A percentile compares a stretch with the other conserved stretches of the same genome.
Evolutionary conservation across 1,140 invertebrate genomes (phyloP).

Genomic region (Platyura marginata): DNA sequence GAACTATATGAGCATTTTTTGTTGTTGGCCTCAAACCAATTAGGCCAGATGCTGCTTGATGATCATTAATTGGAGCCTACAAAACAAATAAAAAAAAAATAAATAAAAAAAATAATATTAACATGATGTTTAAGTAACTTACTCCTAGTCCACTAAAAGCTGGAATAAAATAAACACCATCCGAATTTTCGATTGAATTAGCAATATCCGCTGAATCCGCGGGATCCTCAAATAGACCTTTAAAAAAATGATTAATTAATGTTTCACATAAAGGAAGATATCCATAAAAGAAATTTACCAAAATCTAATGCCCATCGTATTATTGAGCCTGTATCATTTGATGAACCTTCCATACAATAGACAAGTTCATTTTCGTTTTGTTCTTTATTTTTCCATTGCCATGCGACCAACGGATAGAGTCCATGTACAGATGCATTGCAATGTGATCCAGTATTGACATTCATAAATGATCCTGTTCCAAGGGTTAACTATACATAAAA

Average conservation of each 20-base stretch:
- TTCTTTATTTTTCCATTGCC: slow-evolving; percentile 44
- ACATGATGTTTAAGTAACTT: slow-evolving; percentile 8
- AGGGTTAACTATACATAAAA: slow-evolving; percentile 56
- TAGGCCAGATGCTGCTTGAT: slow-evolving; percentile 60
- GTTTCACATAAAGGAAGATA: slow-evolving; percentile 3
- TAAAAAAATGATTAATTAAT: slow-evolving; percentile 12
- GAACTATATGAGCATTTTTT: slow-evolving; percentile 54
- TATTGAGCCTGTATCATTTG: slow-evolving; percentile 73
- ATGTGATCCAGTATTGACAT: slow-evolving; percentile 63
- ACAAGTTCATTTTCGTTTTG: slow-evolving; percentile 28
- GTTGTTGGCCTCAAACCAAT: slow-evolving; percentile 69
- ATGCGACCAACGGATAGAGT: slow-evolving; percentile 80
- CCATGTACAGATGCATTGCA: slow-evolving; percentile 62
- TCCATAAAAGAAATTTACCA: slow-evolving; percentile 41
- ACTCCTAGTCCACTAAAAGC: slow-evolving; percentile 83
- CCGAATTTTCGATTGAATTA: slow-evolving; percentile 45
- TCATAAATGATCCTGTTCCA: slow-evolving; percentile 86
- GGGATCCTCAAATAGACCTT: slow-evolving; percentile 53
- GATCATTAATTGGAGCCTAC: slow-evolving; percentile 77
- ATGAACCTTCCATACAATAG: slow-evolving; percentile 68
- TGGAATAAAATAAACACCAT: slow-evolving; percentile 78
- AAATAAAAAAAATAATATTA: slow-evolving; percentile 4
- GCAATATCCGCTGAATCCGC: slow-evolving; percentile 51
- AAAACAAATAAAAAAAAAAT: slow-evolving; percentile 7
- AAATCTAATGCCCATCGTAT: slow-evolving; percentile 69